A percentile compares a stretch with the other conserved stretches of the same genome.
Conservation (phyloP, 2,888 invertebrate genomes). For the Octodonta nipae region DNA sequence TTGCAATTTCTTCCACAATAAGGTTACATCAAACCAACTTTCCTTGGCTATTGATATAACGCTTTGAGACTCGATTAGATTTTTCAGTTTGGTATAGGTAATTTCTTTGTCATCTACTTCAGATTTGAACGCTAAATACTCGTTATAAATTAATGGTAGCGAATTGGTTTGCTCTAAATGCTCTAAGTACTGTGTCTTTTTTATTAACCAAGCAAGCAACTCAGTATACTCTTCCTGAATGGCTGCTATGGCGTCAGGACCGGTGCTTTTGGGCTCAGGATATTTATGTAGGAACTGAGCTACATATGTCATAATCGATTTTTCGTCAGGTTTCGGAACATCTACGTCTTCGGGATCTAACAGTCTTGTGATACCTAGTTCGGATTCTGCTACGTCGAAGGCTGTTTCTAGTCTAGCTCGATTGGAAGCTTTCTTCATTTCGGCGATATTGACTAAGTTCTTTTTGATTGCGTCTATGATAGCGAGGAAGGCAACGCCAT, state of each 20-base stretch:
- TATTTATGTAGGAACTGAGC: constrained; percentile 94
- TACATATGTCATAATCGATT: constrained; percentile 96
- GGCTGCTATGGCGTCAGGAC: constrained; percentile 59
- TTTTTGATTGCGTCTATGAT: constrained; percentile 90
- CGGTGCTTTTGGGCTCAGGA: constrained; percentile 70
- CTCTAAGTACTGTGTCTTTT: constrained; percentile 63
- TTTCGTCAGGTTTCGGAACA: constrained; percentile 89
- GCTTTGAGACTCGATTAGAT: constrained; percentile 66
- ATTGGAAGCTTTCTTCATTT: constrained; percentile 65
- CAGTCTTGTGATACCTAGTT: constrained; percentile 74
- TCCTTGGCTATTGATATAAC: constrained; percentile 69
- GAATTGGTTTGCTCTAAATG: constrained; percentile 62
- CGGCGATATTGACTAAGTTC: constrained; percentile 77
- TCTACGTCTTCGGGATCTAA: constrained; percentile 93
- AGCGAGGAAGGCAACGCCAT: constrained; percentile 88
- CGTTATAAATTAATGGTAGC: constrained; percentile 65
- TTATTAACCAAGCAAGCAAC: constrained; percentile 68
- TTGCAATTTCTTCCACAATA: constrained; percentile 70
- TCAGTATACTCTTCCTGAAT: constrained; percentile 71
- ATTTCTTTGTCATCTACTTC: constrained; percentile 63
- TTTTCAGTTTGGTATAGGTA: constrained; percentile 63
- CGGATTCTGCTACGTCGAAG: constrained; percentile 81
- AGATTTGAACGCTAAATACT: constrained; percentile 62
- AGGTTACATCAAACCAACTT: constrained; percentile 72
- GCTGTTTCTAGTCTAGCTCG: constrained; percentile 77